Base-by-base conservation (phyloP, 2,797 vertebrate genomes). In the Dendrocincla fuliginosa region DNA sequence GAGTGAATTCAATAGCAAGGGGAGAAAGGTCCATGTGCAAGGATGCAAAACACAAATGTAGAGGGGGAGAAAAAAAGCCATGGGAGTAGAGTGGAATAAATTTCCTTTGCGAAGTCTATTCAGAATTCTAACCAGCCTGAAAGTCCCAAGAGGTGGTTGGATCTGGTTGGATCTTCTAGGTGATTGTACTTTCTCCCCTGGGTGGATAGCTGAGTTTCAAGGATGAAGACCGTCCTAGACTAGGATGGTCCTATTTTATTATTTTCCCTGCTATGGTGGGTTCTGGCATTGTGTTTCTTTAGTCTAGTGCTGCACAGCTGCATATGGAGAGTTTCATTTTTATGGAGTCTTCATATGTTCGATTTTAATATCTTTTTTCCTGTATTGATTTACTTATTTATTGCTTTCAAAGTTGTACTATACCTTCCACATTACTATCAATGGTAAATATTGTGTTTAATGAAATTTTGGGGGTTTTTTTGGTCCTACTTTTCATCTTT, bases 191-290 rank as follows among this genome's bases (percentile, higher is more conserved):
- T 77, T 57, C 50, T 47, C 39, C 53, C 12, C 27, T 19, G 70
- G 53, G n/a, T 5, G 6, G 9, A 16, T 60, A 33, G 52, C 1
- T 75, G 33, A 42, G 39, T 80, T 55, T 47, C 39, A 47, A 57
- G 67, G 47, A 64, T 39, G 39, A 39, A 39, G 39, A 39, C 39
- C 6, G 39, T 39, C 39, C 16, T 56, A 22, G 24, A 22, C 12
- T n/a, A 50, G 14, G 13, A 28, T 37, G 44, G 19, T 37, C 23
- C 7, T 17, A 1, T 63, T 69, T 77, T 49, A 15, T 28, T 64
- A 24, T 49, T 76, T 70, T 22, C n/a, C 20, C 6, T 59, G 3
- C 27, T 68, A 0, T 3, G 2, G 5, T 53, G n/a, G 8, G 2
- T 76, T 83, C 35, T 90, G 53, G 5, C 7, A 5, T 25, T 56